phyloP scores from a whole-genome alignment of 2,888 invertebrate genomes.

The Heliconius ethilla region DNA sequence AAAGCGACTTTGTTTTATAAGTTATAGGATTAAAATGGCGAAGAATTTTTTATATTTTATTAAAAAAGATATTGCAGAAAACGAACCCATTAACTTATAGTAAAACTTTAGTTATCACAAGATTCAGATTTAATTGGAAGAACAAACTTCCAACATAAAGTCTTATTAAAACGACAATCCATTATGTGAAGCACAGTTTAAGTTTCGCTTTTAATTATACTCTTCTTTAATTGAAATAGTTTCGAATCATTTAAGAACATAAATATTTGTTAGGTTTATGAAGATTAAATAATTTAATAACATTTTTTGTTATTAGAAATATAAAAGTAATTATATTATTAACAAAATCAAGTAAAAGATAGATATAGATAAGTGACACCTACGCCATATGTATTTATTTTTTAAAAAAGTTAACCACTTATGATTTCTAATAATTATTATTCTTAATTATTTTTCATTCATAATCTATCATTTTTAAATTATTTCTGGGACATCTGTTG shows the following conservation, averaged over 20 bases:
- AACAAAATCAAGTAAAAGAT: too few relatives aligned
- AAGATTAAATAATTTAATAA: neutral
- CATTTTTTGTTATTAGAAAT: neutral
- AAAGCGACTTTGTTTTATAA: too few relatives aligned
- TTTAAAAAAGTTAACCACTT: too few relatives aligned
- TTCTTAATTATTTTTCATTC: neutral
- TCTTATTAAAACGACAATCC: slow-evolving; percentile 30
- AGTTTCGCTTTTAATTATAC: slow-evolving; percentile 28
- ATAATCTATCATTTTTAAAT: neutral
- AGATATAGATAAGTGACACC: too few relatives aligned
- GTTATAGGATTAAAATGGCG: too few relatives aligned
- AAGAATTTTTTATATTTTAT: neutral
- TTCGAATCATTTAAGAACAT: neutral
- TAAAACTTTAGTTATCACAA: neutral
- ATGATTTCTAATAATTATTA: too few relatives aligned
- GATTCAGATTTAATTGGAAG: slow-evolving; percentile 1
- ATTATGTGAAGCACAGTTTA: slow-evolving; percentile 2
- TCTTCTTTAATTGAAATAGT: slow-evolving; percentile 16
- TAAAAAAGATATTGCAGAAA: neutral
- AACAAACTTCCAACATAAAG: slow-evolving; percentile 13
- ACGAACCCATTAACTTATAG: neutral
- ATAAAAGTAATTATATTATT: neutral
- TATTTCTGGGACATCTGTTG: neutral
- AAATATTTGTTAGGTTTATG: neutral
- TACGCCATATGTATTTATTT: too few relatives aligned